Evolutionary conservation across 2,113 vertebrate genomes (phyloP).

Genomic region (Platichthys flesus): DNA sequence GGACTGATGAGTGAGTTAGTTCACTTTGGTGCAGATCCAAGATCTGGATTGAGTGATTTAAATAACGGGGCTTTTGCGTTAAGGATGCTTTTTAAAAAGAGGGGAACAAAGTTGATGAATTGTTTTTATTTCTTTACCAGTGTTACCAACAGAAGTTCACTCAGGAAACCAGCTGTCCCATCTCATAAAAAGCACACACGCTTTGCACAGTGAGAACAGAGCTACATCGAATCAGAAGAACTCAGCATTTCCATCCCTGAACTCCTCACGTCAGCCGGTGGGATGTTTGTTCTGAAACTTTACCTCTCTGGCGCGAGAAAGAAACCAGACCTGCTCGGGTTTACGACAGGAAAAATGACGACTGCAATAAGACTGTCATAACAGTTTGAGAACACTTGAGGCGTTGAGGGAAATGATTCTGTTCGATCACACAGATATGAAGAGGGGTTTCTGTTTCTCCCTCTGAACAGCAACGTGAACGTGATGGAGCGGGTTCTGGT

Average conservation of each 20-base stretch:
- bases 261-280: not conserved
- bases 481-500: too few species aligned
- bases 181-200: not conserved
- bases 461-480: too few species aligned
- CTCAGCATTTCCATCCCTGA: not conserved
- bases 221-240: not conserved
- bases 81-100: not conserved
- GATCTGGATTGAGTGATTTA: too few species aligned
- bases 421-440: not conserved
- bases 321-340: slow-evolving; percentile 3
- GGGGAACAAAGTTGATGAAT: slow-evolving; percentile 12
- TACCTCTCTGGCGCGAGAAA: not conserved
- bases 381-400: slow-evolving; percentile 15
- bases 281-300: slow-evolving; percentile 3
- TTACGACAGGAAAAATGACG: not conserved
- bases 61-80: too few species aligned
- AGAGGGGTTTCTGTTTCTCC: not conserved
- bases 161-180: not conserved
- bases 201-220: not conserved
- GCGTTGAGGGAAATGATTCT: not conserved
- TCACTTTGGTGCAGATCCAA: too few species aligned
- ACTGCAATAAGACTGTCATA: not conserved
- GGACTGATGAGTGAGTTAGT: too few species aligned
- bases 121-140: slow-evolving; percentile 18
- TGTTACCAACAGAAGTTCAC: slow-evolving; percentile 25